phyloP scores from a whole-genome alignment of 2,888 invertebrate genomes.

The Caenorhabditis zanzibari region DNA sequence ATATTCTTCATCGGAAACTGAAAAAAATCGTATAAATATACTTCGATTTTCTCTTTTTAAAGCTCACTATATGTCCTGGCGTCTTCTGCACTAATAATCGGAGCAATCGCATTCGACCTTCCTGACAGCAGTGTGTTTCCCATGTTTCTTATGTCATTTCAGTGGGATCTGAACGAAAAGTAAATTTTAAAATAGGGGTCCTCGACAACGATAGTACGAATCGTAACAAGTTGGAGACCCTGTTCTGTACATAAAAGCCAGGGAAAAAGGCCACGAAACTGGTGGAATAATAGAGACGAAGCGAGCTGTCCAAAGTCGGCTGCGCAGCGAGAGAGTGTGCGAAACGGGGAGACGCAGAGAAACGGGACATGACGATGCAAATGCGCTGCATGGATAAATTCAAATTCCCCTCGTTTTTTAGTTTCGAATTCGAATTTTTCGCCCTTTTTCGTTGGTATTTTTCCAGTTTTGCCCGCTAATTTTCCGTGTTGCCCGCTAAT shows the following conservation, averaged over 20 bases:
- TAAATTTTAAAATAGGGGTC: conserved; percentile 1
- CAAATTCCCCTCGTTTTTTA: conserved; percentile 17
- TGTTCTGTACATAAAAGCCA: conserved; percentile 24
- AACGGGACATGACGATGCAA: conserved; percentile 24
- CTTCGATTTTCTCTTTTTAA: neutral
- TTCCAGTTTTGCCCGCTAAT: neutral
- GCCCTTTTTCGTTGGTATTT: too few relatives aligned
- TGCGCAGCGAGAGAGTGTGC: conserved; percentile 49
- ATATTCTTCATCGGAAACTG: conserved; percentile 75
- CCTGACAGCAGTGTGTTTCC: conserved; percentile 61
- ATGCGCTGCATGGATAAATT: conserved; percentile 28
- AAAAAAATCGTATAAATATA: conserved; percentile 14
- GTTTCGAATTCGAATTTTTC: conserved; percentile 35
- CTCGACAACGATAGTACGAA: neutral
- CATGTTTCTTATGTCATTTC: conserved; percentile 50
- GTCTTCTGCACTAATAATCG: conserved; percentile 64
- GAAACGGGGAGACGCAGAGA: conserved; percentile 34
- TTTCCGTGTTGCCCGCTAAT: conserved; percentile 4
- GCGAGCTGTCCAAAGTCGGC: conserved; percentile 29
- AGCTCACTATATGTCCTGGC: conserved; percentile 58
- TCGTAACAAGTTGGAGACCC: conserved; percentile 1
- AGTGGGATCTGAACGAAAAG: conserved; percentile 16
- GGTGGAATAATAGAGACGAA: conserved; percentile 31
- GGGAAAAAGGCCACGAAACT: conserved; percentile 28
- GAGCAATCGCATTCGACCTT: conserved; percentile 53